Conservation (phyloP, 2,888 invertebrate species). For the Trilocha varians region DNA sequence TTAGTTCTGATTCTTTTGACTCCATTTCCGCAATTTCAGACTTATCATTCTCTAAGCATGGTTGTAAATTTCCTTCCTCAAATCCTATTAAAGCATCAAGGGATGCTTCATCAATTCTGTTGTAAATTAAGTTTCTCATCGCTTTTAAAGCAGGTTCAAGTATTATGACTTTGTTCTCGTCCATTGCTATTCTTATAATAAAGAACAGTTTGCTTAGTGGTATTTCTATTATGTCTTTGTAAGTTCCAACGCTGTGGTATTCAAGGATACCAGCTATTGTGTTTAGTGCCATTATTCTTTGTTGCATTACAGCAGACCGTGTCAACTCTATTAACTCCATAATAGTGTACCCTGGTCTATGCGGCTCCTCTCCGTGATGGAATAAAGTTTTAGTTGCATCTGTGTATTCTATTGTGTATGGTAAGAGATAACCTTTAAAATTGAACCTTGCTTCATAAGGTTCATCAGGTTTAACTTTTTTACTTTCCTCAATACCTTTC, state of each 20-base stretch:
- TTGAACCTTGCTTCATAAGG: slow-evolving; percentile 88
- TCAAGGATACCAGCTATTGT: slow-evolving; percentile 85
- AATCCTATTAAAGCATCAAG: slow-evolving; percentile 80
- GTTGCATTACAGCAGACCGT: slow-evolving; percentile 84
- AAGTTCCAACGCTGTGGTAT: slow-evolving; percentile 81
- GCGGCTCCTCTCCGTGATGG: slow-evolving; percentile 95
- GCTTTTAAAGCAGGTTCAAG: slow-evolving; percentile 84
- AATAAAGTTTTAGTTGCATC: slow-evolving; percentile 78
- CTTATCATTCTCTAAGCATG: slow-evolving; percentile 68
- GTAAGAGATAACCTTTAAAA: slow-evolving; percentile 84
- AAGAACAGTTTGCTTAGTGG: slow-evolving; percentile 85
- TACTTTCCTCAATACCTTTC: slow-evolving; percentile 75
- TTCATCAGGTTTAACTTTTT: slow-evolving; percentile 69
- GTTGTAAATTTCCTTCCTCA: slow-evolving; percentile 77
- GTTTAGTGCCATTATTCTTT: slow-evolving; percentile 85
- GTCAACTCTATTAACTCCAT: slow-evolving; percentile 89
- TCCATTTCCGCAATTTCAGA: slow-evolving; percentile 71
- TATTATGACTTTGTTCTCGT: slow-evolving; percentile 83
- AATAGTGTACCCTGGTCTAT: slow-evolving; percentile 91
- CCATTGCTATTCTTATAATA: slow-evolving; percentile 86
- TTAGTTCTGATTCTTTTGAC: slow-evolving; percentile 75
- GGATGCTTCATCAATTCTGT: slow-evolving; percentile 84
- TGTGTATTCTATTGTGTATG: slow-evolving; percentile 76
- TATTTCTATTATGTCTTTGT: slow-evolving; percentile 81
- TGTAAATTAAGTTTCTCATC: slow-evolving; percentile 81